These are phyloP conservation scores for Cephalopterus ornatus DNA, from an alignment of 2,113 vertebrate species.

Conservation along the genomic window DNA sequence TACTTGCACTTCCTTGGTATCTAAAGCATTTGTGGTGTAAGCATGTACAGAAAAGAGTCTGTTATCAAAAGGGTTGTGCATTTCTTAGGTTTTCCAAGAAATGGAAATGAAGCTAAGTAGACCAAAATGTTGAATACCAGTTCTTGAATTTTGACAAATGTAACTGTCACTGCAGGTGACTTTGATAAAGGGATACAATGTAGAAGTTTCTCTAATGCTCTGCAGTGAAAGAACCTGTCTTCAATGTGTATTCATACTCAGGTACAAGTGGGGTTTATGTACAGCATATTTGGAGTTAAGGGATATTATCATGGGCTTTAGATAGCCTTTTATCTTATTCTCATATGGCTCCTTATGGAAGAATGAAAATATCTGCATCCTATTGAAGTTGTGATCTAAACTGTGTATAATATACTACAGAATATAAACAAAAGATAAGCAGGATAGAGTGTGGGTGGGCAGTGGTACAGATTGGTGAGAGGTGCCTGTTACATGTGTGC, in stretches of 20 bases:
- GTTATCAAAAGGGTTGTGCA: background rate
- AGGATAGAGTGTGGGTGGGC: background rate
- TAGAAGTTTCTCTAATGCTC: background rate
- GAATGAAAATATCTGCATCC: background rate
- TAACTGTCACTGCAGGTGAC: background rate
- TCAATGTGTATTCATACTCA: background rate
- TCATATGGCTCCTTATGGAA: background rate
- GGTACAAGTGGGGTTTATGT: background rate
- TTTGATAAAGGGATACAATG: background rate
- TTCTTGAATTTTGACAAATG: background rate
- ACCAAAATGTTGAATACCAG: background rate
- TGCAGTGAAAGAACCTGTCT: background rate
- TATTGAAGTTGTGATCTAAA: background rate
- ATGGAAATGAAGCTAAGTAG: background rate
- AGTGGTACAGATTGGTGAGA: background rate
- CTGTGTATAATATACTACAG: accelerated
- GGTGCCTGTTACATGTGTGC: background rate
- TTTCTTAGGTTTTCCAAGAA: background rate
- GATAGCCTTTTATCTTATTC: background rate
- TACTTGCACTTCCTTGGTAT: background rate
- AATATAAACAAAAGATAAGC: background rate
- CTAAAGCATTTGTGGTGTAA: background rate
- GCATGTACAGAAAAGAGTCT: background rate
- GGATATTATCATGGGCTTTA: background rate
- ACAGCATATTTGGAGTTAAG: background rate